These are phyloP conservation scores for Phyllotis vaccarum DNA, from an alignment of 2,797 vertebrate species.

Conservation along the genomic window DNA sequence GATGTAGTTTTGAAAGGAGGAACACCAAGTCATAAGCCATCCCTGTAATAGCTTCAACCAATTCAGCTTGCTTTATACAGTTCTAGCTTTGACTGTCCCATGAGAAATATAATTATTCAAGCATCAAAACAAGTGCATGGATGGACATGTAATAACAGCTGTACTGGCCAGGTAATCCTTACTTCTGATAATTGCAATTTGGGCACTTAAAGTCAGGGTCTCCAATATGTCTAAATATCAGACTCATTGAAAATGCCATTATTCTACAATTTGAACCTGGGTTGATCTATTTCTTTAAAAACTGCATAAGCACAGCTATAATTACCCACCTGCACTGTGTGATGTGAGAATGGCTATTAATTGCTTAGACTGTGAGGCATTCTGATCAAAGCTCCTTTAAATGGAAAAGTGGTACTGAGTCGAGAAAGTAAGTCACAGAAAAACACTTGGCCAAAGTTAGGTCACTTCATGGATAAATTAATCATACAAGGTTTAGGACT, in stretches of 20 bases:
- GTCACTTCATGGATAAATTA: neutral
- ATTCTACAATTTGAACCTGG: neutral
- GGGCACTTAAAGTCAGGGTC: neutral
- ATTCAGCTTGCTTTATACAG: neutral
- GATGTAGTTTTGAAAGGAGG: neutral
- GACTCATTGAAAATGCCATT: neutral
- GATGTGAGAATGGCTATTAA: slow-evolving; percentile 46
- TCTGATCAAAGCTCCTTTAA: slow-evolving; percentile 65
- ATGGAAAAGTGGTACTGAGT: neutral
- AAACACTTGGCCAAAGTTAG: neutral
- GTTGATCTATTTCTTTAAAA: slow-evolving; percentile 44
- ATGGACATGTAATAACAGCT: neutral
- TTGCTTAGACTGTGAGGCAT: slow-evolving; percentile 60
- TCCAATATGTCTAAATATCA: neutral
- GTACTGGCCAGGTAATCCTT: neutral
- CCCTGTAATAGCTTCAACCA: neutral
- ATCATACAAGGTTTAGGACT: neutral
- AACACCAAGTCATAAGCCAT: neutral
- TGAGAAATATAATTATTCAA: neutral
- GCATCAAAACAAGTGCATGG: neutral
- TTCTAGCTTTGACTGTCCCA: neutral
- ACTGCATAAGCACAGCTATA: slow-evolving; percentile 1
- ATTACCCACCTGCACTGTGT: slow-evolving; percentile 19
- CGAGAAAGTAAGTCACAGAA: slow-evolving; percentile 11
- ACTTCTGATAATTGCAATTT: neutral